These are phyloP conservation scores for Diloba caeruleocephala DNA, from an alignment of 2,888 invertebrate genomes.

Conservation along the genomic window DNA sequence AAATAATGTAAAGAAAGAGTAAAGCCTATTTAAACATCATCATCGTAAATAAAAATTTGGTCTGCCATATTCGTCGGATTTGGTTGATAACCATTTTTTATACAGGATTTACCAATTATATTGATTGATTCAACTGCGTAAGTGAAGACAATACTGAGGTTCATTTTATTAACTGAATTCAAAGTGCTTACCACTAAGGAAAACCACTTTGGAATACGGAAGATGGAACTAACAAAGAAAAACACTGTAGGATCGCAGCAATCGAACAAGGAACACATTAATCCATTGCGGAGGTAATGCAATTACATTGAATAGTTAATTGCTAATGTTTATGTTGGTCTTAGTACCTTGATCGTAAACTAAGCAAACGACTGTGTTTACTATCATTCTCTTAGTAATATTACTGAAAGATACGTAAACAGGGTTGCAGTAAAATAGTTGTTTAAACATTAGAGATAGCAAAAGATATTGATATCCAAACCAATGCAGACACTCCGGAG, in stretches of 20 bases:
- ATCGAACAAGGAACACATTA: constrained; percentile 48
- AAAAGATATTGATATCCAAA: too few relatives aligned
- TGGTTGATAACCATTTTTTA: too few relatives aligned
- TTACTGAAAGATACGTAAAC: constrained; percentile 29
- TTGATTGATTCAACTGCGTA: too few relatives aligned
- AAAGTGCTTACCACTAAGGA: constrained; percentile 26
- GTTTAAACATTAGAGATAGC: constrained; percentile 22
- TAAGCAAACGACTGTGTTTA: constrained; percentile 39
- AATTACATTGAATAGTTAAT: constrained; percentile 54
- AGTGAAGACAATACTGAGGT: too few relatives aligned
- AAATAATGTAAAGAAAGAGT: too few relatives aligned
- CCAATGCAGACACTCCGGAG: too few relatives aligned
- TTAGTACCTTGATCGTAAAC: constrained; percentile 44
- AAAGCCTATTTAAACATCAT: too few relatives aligned
- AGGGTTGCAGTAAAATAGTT: constrained; percentile 3
- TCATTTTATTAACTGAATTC: constrained; percentile 22
- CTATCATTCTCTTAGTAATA: constrained; percentile 39
- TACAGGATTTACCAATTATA: too few relatives aligned
- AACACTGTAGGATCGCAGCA: constrained; percentile 27
- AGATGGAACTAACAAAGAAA: constrained; percentile 33
- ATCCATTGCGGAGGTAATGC: constrained; percentile 46
- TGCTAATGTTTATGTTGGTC: constrained; percentile 45
- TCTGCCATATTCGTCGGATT: too few relatives aligned
- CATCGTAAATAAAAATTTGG: too few relatives aligned
- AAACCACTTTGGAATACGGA: constrained; percentile 32